phyloP scores from a whole-genome alignment of 2,797 vertebrate genomes.

The Gastrophryne carolinensis region DNA sequence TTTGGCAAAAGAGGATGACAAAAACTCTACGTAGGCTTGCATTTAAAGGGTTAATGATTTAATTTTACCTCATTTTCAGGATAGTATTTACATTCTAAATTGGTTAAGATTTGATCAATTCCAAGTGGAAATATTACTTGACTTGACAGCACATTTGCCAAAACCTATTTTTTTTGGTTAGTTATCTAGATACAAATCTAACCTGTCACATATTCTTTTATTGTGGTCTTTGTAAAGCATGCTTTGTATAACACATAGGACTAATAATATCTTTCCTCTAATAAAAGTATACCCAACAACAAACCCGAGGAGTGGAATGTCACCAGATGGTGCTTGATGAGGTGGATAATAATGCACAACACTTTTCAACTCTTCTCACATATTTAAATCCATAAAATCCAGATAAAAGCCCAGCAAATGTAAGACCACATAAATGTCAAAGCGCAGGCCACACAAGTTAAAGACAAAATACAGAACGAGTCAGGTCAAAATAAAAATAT shows the following conservation, averaged over 20 bases:
- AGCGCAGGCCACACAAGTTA: constrained; percentile 22
- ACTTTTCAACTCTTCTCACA: constrained; percentile 30
- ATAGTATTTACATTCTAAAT: no score
- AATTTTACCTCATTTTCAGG: no score
- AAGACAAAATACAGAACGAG: neutral
- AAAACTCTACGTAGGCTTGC: no score
- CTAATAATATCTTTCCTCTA: constrained; percentile 8
- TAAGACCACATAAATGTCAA: constrained; percentile 25
- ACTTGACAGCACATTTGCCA: no score
- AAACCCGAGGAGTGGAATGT: constrained; percentile 18
- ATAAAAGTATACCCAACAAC: constrained; percentile 19
- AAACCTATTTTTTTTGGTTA: no score
- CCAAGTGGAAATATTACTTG: no score
- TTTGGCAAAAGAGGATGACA: no score
- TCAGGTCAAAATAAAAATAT: neutral
- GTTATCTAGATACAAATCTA: no score
- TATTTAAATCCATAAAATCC: constrained; percentile 29
- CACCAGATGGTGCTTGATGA: constrained; percentile 35
- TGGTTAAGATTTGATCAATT: no score
- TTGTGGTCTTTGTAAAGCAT: neutral
- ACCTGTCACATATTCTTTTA: neutral
- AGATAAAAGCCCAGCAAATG: constrained; percentile 18
- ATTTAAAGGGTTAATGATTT: no score
- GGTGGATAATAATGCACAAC: constrained; percentile 15
- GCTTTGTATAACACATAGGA: neutral